A percentile compares a stretch with the other conserved stretches of the same genome.
Evolutionary conservation across 2,888 invertebrate species (phyloP).

Genomic region (Protonemura montana): DNA sequence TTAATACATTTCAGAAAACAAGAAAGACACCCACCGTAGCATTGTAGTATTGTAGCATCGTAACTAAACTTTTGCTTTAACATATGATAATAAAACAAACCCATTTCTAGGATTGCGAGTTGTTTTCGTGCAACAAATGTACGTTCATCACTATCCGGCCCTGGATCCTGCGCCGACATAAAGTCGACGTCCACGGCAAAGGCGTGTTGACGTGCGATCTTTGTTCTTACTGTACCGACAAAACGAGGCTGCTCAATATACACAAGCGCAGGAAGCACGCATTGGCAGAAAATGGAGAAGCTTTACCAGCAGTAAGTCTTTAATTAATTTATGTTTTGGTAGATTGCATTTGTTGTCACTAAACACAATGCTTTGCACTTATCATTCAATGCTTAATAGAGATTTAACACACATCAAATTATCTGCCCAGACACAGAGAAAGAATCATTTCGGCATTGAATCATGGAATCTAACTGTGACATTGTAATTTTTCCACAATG

Average conservation of each 20-base stretch:
- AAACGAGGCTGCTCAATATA: conserved; percentile 52
- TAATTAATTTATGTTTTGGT: background rate
- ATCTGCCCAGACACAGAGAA: no score
- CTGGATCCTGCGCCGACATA: conserved; percentile 57
- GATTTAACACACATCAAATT: background rate
- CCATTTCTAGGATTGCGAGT: conserved; percentile 51
- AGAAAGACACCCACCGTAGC: no score
- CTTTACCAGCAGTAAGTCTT: background rate
- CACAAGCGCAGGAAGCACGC: conserved; percentile 55
- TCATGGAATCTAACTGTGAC: no score
- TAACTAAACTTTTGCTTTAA: background rate
- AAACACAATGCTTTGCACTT: background rate
- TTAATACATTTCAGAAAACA: no score
- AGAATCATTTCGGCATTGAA: no score
- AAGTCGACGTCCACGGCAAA: conserved; percentile 55
- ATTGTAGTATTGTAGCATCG: no score
- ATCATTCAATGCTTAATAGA: background rate
- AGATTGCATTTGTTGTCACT: background rate
- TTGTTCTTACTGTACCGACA: conserved; percentile 56
- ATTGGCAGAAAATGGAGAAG: background rate
- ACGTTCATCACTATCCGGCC: conserved; percentile 57
- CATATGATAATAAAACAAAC: background rate
- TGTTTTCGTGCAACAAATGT: conserved; percentile 56
- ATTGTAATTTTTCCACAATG: no score
- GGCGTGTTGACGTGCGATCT: conserved; percentile 53